Conservation (phyloP, 2,113 vertebrate genomes). For the Mionectes macconnelli region DNA sequence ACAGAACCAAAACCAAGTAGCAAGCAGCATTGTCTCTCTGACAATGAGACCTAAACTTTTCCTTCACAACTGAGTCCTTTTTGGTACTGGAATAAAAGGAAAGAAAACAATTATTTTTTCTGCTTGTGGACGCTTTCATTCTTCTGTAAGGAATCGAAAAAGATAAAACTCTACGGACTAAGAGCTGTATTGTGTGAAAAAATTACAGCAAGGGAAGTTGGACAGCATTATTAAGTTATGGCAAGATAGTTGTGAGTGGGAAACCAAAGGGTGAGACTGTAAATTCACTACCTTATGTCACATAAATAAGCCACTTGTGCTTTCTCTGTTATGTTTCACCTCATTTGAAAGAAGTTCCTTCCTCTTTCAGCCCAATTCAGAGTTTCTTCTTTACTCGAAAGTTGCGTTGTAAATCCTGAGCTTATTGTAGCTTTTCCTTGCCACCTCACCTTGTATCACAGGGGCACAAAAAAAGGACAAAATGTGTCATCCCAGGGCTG, state of each 20-base stretch:
- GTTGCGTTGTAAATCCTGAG: background rate
- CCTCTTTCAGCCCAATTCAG: conserved; percentile 1
- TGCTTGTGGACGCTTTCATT: background rate
- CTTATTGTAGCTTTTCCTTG: background rate
- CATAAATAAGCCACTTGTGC: background rate
- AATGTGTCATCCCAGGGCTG: background rate
- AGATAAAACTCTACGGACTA: background rate
- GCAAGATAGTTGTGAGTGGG: conserved; percentile 1
- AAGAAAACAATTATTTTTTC: background rate
- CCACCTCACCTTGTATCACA: background rate
- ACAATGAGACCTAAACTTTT: background rate
- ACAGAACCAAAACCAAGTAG: background rate
- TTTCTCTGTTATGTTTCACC: background rate
- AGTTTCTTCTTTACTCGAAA: conserved; percentile 21
- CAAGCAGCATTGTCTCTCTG: background rate
- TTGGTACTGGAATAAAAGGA: conserved; percentile 1
- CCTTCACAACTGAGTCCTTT: background rate
- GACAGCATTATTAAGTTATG: background rate
- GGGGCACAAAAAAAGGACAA: background rate
- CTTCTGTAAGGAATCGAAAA: background rate
- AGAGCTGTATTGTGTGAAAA: background rate
- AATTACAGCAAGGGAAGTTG: conserved; percentile 3
- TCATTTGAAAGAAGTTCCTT: conserved; percentile 52
- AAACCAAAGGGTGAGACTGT: background rate
- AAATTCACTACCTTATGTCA: background rate